Conservation (phyloP, 2,797 vertebrate species). For the Toxotes lorentzi region DNA sequence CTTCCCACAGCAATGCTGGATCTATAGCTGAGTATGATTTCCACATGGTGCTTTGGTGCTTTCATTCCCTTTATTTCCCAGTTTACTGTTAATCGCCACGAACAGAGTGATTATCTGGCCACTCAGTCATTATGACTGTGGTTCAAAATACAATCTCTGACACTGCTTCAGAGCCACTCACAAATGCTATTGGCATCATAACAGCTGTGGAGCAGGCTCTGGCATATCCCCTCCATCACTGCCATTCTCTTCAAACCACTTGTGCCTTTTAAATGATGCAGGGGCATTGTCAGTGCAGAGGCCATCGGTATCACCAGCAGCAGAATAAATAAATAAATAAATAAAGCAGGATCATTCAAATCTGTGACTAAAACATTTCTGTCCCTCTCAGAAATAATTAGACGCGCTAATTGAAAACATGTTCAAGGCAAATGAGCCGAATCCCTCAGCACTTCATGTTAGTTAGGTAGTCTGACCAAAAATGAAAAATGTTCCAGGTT, state of each 20-base stretch:
- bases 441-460: neutral
- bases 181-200: conserved; percentile 10
- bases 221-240: conserved; percentile 2
- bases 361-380: neutral
- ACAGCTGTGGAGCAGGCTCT: neutral
- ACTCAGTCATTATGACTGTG: conserved; percentile 8
- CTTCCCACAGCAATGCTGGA: neutral
- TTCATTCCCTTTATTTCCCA: conserved; percentile 3
- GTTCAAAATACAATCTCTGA: conserved; percentile 20
- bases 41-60: neutral
- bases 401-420: neutral
- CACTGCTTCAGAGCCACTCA: conserved; percentile 25
- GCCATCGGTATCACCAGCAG: neutral
- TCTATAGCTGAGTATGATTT: conserved; percentile 8
- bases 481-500: neutral
- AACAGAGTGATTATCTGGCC: conserved; percentile 7
- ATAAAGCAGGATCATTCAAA: neutral
- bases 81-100: neutral
- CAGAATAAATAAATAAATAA: neutral
- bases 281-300: neutral
- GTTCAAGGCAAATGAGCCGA: neutral
- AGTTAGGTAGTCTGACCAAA: neutral
- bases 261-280: neutral
- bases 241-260: conserved; percentile 30
- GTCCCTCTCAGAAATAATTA: neutral